These are phyloP conservation scores for Dryoscopus gambensis DNA, from an alignment of 2,113 vertebrate genomes.

Conservation along the genomic window DNA sequence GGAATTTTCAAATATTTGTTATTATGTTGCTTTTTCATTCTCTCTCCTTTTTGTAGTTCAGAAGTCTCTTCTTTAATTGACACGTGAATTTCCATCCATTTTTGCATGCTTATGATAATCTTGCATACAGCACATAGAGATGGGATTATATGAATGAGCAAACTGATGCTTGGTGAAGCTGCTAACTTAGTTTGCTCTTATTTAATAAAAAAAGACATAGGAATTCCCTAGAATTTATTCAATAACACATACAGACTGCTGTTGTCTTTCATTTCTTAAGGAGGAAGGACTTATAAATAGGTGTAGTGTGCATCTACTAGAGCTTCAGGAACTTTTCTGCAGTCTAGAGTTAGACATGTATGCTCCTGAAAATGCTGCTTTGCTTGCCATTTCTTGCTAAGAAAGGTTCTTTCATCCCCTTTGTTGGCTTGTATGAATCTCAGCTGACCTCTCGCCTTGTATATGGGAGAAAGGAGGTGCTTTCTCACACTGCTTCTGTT, in stretches of 20 bases:
- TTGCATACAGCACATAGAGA: neutral
- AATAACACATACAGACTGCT: neutral
- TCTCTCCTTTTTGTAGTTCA: neutral
- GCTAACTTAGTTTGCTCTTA: neutral
- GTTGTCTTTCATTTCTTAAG: neutral
- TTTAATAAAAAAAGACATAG: neutral
- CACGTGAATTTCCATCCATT: neutral
- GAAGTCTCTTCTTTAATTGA: neutral
- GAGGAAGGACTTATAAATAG: neutral
- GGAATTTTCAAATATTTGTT: conserved; percentile 6
- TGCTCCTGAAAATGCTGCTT: neutral
- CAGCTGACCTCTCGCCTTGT: neutral
- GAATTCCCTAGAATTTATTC: neutral
- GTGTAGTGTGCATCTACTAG: neutral
- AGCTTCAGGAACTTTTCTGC: neutral
- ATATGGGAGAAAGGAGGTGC: neutral
- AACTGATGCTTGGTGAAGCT: neutral
- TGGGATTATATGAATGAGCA: neutral
- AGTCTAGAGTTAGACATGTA: neutral
- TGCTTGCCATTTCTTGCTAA: neutral
- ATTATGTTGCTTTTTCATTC: neutral
- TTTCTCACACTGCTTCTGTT: neutral
- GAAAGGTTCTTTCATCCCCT: neutral
- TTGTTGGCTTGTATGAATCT: neutral
- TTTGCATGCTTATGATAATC: neutral